Evolutionary conservation across 2,888 invertebrate species (phyloP).

Genomic region (Rotaria socialis): DNA sequence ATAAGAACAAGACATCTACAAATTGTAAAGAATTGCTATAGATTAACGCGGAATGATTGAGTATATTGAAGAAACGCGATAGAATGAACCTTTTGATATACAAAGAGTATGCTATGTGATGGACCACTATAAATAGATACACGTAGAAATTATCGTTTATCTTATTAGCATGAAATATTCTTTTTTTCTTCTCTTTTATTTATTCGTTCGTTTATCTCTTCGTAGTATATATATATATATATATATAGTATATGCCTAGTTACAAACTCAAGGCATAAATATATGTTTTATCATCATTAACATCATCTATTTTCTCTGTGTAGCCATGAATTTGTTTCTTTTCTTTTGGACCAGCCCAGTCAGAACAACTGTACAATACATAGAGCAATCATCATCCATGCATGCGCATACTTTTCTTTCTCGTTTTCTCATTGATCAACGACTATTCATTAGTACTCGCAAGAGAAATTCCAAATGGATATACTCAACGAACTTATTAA

Average conservation of each 20-base stretch:
- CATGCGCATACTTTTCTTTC: neutral
- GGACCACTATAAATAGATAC: neutral
- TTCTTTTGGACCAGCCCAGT: neutral
- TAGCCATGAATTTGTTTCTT: neutral
- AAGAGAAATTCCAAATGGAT: neutral
- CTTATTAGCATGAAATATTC: neutral
- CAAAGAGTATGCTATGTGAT: neutral
- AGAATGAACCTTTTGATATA: neutral
- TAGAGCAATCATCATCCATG: neutral
- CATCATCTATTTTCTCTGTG: neutral
- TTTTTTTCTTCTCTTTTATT: neutral
- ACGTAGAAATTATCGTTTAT: neutral
- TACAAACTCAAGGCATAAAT: neutral
- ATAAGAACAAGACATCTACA: neutral
- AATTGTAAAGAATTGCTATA: neutral
- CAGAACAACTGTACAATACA: neutral
- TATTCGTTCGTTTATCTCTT: neutral
- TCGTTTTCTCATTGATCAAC: neutral
- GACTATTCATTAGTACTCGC: neutral
- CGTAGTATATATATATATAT: neutral
- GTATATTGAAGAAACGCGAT: neutral
- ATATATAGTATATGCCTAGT: neutral
- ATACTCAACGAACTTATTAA: neutral
- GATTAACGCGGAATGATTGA: neutral
- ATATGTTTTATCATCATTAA: neutral